These are phyloP conservation scores for Stegastes partitus DNA, from an alignment of 2,113 vertebrate species.

Conservation along the genomic window DNA sequence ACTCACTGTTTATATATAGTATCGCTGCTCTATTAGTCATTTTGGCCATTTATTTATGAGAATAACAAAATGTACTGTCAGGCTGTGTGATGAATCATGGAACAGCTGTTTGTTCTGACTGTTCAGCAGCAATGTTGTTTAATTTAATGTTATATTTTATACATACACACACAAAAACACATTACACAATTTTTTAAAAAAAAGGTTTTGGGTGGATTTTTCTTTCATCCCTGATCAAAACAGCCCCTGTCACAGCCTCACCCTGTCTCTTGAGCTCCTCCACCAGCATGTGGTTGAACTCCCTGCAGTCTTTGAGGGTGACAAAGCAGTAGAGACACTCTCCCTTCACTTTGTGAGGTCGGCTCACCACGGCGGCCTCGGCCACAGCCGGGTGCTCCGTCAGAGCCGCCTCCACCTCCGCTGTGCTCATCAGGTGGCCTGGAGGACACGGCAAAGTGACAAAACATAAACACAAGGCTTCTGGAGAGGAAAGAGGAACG, in stretches of 20 bases:
- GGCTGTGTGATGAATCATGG: too few species aligned
- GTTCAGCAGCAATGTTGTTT: too few species aligned
- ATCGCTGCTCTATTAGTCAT: too few species aligned
- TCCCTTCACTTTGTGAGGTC: conserved; percentile 86
- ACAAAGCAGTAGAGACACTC: conserved; percentile 89
- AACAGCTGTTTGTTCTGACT: too few species aligned
- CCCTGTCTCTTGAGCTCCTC: conserved; percentile 86
- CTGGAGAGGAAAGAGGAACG: not conserved
- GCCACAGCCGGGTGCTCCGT: conserved; percentile 81
- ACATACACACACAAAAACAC: too few species aligned
- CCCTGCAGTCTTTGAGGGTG: conserved; percentile 81
- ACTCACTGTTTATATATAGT: too few species aligned
- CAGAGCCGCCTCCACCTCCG: conserved; percentile 86
- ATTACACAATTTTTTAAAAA: too few species aligned
- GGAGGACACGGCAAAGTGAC: not conserved
- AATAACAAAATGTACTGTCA: too few species aligned
- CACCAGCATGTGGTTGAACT: conserved; percentile 78
- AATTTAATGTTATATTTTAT: too few species aligned
- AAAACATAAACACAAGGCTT: not conserved
- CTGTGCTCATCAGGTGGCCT: conserved; percentile 88
- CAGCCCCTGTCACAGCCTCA: conserved; percentile 78
- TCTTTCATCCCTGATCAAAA: not conserved
- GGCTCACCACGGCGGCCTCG: conserved; percentile 86
- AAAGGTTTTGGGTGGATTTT: not conserved
- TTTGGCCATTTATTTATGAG: too few species aligned